These are phyloP conservation scores for Hydrotaea cyrtoneurina DNA, from an alignment of 2,888 invertebrate species.

Conservation along the genomic window DNA sequence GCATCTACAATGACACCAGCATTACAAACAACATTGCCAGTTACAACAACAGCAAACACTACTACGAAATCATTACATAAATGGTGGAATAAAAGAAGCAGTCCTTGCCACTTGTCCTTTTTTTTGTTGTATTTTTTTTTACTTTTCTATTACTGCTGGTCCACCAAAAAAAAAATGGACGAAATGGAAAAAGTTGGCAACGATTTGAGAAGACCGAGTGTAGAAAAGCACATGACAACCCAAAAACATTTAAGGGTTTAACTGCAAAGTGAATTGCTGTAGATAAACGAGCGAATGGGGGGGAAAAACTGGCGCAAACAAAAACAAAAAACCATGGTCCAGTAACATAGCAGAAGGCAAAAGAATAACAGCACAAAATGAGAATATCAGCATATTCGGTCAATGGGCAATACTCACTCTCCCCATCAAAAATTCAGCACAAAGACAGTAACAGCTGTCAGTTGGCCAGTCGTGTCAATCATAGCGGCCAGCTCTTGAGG, in stretches of 20 bases:
- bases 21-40: background rate
- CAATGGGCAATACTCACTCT: background rate
- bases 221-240: conserved; percentile 39
- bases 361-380: background rate
- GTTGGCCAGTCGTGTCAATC: background rate
- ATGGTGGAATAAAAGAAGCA: background rate
- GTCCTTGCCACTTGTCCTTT: background rate
- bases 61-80: background rate
- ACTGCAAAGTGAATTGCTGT: conserved; percentile 31
- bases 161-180: background rate
- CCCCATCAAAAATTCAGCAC: background rate
- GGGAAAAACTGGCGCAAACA: background rate
- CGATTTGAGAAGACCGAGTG: background rate
- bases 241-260: conserved; percentile 26
- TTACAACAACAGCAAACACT: background rate
- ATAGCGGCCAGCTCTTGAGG: background rate
- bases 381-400: conserved; percentile 31
- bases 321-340: background rate
- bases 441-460: background rate
- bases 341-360: background rate
- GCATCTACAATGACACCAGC: too few relatives aligned
- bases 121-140: background rate
- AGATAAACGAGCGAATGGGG: background rate
- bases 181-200: conserved; percentile 23
- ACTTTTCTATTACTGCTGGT: background rate